Evolutionary conservation across 2,888 invertebrate genomes (phyloP), one percentile per base, ranked within the genome.

Genomic region (Sesia bembeciformis): DNA sequence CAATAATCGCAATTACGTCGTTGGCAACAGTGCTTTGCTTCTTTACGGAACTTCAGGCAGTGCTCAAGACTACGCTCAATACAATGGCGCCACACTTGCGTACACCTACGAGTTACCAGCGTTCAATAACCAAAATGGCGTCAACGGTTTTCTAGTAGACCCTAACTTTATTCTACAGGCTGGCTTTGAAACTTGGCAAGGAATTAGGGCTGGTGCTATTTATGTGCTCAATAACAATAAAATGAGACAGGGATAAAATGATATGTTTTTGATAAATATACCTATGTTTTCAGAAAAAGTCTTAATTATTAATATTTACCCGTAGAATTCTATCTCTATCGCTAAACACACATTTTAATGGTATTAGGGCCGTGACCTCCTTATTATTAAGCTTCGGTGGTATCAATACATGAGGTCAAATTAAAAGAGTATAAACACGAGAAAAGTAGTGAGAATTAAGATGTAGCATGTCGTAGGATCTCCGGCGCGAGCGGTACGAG

Each of bases 101-200:
- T 93, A 91, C 60, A 93, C 93, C 3, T 90, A 91, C 66, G 94
- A 94, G 73, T 68, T 94, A 57, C 93, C 93, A 0, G 76, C 67
- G 0, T 66, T 60, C 23, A 63, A 60, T 43, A 90, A 90, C 56
- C 64, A 74, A 3, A 66, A 61, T 5, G 54, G 51, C 3, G 0
- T 72, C 0, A 59, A 61, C 4, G 92, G 92, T 38, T 93, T 93
- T 68, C 72, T 92, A 62, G 90, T 92, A 1, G 86, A 90, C 4
- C 79, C 91, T 3, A 72, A 70, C 0, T 85, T 91, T 57, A 93
- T 94, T 62, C 66, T 78, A 53, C 85, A 90, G 51, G 90, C 91
- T 51, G 93, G 92, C 3, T 66, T 64, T 4, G 93, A 93, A 69
- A 92, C 92, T 40, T 93, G 92, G 90, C 83, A 90, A 66, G 92